These are phyloP conservation scores for Drosophila nigrodunni DNA, from an alignment of 1,140 invertebrate genomes.

Conservation along the genomic window DNA sequence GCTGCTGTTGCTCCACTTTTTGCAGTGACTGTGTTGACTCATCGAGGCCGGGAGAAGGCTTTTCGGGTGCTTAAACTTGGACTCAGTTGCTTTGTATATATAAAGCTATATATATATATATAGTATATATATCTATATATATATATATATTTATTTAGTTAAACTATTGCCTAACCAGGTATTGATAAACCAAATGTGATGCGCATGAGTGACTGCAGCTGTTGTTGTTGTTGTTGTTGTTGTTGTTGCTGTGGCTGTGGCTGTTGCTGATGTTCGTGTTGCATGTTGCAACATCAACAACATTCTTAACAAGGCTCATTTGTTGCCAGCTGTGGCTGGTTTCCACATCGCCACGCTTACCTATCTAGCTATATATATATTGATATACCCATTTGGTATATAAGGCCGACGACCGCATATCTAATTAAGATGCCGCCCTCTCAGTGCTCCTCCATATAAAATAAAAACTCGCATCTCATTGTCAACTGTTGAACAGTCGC, in stretches of 20 bases:
- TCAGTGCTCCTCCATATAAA: slow-evolving; percentile 8
- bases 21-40: slow-evolving; percentile 34
- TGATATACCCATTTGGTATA: neutral
- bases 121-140: neutral
- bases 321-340: neutral
- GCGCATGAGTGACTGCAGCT: slow-evolving; percentile 30
- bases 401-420: neutral
- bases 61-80: slow-evolving; percentile 9
- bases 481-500: neutral
- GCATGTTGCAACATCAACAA: slow-evolving; percentile 24
- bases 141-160: neutral
- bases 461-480: slow-evolving; percentile 4
- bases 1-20: slow-evolving; percentile 50
- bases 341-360: neutral
- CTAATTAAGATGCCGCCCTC: slow-evolving; percentile 15
- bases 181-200: slow-evolving; percentile 40
- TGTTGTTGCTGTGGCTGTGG: neutral
- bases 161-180: slow-evolving; percentile 17
- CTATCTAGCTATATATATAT: too few species aligned
- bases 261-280: neutral
- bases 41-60: slow-evolving; percentile 52
- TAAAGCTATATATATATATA: neutral
- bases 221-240: neutral
- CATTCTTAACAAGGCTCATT: slow-evolving; percentile 42
- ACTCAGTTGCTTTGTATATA: neutral